Conservation (phyloP, 1,140 invertebrate species). For the Arctopsyche grandis region DNA sequence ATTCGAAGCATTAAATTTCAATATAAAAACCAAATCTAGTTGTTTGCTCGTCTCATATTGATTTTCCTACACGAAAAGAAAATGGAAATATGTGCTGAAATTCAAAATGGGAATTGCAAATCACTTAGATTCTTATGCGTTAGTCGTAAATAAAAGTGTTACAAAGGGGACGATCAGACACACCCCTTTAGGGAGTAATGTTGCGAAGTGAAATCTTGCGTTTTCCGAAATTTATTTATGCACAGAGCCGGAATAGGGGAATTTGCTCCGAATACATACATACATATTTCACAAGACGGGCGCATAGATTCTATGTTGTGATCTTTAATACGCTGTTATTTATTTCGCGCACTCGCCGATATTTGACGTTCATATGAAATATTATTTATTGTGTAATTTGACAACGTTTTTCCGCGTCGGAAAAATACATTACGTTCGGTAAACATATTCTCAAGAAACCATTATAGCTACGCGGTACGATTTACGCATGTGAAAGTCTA, state of each 20-base stretch:
- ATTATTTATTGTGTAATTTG: constrained; percentile 19
- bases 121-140: too few relatives aligned
- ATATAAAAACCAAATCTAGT: too few relatives aligned
- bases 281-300: background rate
- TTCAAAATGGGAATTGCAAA: too few relatives aligned
- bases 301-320: background rate
- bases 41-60: too few relatives aligned
- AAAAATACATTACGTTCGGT: constrained; percentile 21
- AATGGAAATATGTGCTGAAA: too few relatives aligned
- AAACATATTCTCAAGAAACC: constrained; percentile 12
- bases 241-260: background rate
- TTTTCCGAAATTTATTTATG: constrained; percentile 20
- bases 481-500: too few relatives aligned
- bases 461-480: background rate
- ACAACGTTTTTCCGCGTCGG: constrained; percentile 5
- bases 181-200: background rate
- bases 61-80: too few relatives aligned
- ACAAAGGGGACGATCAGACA: background rate
- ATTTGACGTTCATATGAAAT: background rate
- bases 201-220: constrained; percentile 16
- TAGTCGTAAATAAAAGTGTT: too few relatives aligned
- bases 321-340: too few relatives aligned
- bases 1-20: too few relatives aligned
- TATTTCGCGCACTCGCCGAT: too few relatives aligned
- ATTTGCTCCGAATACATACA: background rate